Conservation (phyloP, 2,113 vertebrate species). For the Gallinago media region DNA sequence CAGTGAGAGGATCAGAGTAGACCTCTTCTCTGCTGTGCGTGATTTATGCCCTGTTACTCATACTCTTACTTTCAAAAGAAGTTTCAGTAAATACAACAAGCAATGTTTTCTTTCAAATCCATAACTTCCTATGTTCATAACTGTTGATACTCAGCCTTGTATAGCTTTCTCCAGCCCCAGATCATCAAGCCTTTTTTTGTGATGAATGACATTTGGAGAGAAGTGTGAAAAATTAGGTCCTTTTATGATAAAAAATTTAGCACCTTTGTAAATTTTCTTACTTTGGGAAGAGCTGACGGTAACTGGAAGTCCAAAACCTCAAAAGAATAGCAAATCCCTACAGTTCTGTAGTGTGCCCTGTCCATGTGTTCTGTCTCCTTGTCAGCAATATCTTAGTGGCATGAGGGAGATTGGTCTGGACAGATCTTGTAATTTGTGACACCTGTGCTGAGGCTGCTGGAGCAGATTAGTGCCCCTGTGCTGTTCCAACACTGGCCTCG, state of each 20-base stretch:
- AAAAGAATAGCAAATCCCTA: not conserved
- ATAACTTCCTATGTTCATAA: not conserved
- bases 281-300: not conserved
- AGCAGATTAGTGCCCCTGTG: not conserved
- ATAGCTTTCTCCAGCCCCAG: not conserved
- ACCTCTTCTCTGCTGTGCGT: not conserved
- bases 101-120: not conserved
- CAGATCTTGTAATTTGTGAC: not conserved
- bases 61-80: not conserved
- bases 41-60: not conserved
- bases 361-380: not conserved
- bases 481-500: not conserved
- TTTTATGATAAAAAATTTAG: not conserved
- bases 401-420: not conserved
- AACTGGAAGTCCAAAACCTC: not conserved
- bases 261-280: not conserved
- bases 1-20: not conserved
- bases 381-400: not conserved
- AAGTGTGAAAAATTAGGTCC: not conserved
- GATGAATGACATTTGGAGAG: not conserved
- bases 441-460: not conserved
- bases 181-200: fast-evolving
- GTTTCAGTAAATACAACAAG: not conserved
- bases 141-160: not conserved
- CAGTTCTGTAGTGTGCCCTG: not conserved